Evolutionary conservation across 2,888 invertebrate genomes (phyloP).

Genomic region (Incurvaria masculella): DNA sequence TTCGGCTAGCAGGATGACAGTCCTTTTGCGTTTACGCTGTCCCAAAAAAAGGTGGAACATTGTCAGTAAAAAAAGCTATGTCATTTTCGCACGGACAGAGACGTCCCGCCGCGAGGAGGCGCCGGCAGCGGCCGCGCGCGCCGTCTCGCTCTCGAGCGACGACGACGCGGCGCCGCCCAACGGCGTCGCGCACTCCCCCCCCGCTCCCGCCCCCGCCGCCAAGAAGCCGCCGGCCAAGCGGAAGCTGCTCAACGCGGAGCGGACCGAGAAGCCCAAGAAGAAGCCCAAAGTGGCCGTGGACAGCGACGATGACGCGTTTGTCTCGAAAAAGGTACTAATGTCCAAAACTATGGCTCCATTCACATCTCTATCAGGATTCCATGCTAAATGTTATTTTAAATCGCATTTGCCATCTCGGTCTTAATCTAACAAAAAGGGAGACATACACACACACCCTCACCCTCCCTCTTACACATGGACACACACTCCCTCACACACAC

Average conservation of each 20-base stretch:
- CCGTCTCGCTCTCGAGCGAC: conserved; percentile 28
- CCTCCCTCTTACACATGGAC: no score
- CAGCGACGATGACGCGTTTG: conserved; percentile 48
- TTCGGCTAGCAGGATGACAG: no score
- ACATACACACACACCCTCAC: no score
- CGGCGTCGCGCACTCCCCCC: conserved; percentile 13
- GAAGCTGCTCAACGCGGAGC: conserved; percentile 28
- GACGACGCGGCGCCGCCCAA: conserved; percentile 20
- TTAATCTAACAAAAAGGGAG: no score
- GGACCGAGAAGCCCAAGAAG: conserved; percentile 39
- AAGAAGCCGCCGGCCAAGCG: conserved; percentile 25
- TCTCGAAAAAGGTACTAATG: conserved; percentile 51
- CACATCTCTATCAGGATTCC: no score
- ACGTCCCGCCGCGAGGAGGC: not conserved
- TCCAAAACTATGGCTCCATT: no score
- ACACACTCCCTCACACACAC: no score
- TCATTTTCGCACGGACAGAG: not conserved
- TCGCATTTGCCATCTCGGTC: no score
- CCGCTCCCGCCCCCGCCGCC: conserved; percentile 16
- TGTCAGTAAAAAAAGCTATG: not conserved
- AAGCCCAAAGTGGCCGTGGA: conserved; percentile 34
- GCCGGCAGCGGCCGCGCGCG: conserved; percentile 4
- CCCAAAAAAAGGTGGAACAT: no score
- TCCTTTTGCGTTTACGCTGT: no score
- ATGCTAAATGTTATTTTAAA: no score